Conservation (phyloP, 2,797 vertebrate species). For the Darevskia nairensis region DNA sequence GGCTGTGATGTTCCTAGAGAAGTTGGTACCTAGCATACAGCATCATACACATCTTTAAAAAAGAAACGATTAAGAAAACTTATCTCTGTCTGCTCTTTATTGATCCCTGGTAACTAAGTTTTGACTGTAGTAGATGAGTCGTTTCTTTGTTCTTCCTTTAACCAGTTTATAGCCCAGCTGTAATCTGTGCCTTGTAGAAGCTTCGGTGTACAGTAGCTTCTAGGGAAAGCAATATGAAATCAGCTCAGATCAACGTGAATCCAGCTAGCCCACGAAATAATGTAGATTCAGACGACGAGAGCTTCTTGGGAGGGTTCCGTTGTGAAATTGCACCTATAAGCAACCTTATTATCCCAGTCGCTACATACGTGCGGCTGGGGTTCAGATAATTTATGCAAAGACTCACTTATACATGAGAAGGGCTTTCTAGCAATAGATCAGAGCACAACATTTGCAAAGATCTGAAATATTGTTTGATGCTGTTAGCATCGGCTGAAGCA, state of each 20-base stretch:
- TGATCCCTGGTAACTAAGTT: conserved; percentile 83
- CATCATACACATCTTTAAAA: conserved; percentile 86
- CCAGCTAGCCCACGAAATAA: neutral
- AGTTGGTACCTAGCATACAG: conserved; percentile 76
- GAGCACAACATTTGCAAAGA: neutral
- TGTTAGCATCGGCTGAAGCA: neutral
- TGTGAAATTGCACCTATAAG: neutral
- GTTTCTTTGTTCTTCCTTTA: conserved; percentile 75
- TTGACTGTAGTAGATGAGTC: conserved; percentile 73
- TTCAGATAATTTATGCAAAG: conserved; percentile 4
- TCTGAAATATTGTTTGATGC: neutral
- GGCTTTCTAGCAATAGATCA: neutral
- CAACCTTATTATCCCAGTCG: neutral
- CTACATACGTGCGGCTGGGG: conserved; percentile 1
- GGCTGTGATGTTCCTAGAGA: conserved; percentile 82
- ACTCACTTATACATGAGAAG: neutral
- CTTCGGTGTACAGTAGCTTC: neutral
- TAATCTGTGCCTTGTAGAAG: conserved; percentile 22
- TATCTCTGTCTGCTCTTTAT: conserved; percentile 79
- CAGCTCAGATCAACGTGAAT: neutral
- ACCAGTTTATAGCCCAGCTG: conserved; percentile 48
- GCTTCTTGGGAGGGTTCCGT: neutral
- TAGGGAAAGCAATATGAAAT: neutral
- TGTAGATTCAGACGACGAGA: neutral
- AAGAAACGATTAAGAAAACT: conserved; percentile 80